phyloP scores from a whole-genome alignment of 2,113 vertebrate genomes.

The Prinia subflava region DNA sequence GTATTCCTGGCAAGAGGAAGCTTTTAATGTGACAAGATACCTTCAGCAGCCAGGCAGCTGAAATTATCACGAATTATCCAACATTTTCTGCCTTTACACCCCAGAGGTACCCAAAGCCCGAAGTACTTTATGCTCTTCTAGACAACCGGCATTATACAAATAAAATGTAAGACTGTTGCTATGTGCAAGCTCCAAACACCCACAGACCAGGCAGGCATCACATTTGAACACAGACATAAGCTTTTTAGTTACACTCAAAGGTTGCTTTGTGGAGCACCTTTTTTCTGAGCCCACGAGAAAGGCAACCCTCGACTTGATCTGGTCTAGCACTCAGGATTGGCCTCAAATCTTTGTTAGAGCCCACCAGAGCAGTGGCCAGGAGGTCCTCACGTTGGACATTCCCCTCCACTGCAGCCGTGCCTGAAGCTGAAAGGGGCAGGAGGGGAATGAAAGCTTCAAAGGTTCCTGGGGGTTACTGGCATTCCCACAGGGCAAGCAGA shows the following conservation, averaged over 20 bases:
- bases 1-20: neutral
- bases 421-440: neutral
- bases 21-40: neutral
- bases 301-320: neutral
- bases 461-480: too few species aligned
- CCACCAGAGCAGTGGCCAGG: neutral
- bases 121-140: neutral
- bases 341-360: neutral
- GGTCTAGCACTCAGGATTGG: rapidly evolving
- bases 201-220: neutral
- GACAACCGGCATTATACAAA: neutral
- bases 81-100: neutral
- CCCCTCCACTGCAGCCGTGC: neutral
- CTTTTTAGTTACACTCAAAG: neutral
- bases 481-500: neutral
- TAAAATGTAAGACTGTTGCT: neutral
- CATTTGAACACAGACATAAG: neutral
- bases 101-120: neutral
- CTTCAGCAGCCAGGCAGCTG: neutral
- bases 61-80: neutral
- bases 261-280: neutral
- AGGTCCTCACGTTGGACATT: neutral
- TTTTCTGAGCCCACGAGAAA: neutral
- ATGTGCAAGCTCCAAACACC: neutral
- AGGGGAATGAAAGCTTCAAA: neutral